phyloP scores from a whole-genome alignment of 2,113 vertebrate species.

The Crotalus viridis region DNA sequence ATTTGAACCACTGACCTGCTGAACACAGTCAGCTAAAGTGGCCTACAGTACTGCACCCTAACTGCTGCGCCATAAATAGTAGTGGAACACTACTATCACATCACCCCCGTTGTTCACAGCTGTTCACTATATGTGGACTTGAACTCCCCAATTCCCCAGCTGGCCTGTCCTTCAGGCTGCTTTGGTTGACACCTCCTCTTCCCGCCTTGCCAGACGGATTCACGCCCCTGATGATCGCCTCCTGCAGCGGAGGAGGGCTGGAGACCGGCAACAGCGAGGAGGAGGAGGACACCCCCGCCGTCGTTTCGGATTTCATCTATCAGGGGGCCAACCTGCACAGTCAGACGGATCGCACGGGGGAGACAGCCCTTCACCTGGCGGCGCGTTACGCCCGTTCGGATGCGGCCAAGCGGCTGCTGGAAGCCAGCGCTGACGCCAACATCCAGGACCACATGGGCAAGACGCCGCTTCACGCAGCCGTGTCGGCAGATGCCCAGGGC shows the following conservation, averaged over 20 bases:
- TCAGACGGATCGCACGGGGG: conserved; percentile 95
- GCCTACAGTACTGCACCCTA: too few relatives aligned
- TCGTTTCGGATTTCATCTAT: conserved; percentile 97
- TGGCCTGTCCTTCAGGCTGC: background rate
- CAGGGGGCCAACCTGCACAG: conserved; percentile 96
- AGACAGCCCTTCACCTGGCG: conserved; percentile 92
- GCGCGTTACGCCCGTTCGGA: conserved; percentile 96
- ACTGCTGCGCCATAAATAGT: too few relatives aligned
- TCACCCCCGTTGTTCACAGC: too few relatives aligned
- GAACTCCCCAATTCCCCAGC: background rate
- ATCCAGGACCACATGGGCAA: conserved; percentile 98
- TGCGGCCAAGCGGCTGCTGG: conserved; percentile 93
- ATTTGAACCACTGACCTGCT: too few relatives aligned
- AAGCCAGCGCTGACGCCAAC: conserved; percentile 94
- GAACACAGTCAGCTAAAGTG: too few relatives aligned
- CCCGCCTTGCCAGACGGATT: conserved; percentile 82
- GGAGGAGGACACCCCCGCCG: conserved; percentile 89
- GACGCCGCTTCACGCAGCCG: conserved; percentile 90
- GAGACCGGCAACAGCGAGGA: conserved; percentile 95
- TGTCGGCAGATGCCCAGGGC: conserved; percentile 92
- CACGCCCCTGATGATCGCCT: conserved; percentile 97
- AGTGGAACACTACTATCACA: too few relatives aligned
- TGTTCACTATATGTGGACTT: too few relatives aligned
- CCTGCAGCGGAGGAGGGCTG: conserved; percentile 93
- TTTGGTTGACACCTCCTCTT: rapidly evolving